Percentiles rank a stretch among this genome's conserved stretches.
phyloP scores from a whole-genome alignment of 1,140 invertebrate species.

The Phenacoccus solenopsis region DNA sequence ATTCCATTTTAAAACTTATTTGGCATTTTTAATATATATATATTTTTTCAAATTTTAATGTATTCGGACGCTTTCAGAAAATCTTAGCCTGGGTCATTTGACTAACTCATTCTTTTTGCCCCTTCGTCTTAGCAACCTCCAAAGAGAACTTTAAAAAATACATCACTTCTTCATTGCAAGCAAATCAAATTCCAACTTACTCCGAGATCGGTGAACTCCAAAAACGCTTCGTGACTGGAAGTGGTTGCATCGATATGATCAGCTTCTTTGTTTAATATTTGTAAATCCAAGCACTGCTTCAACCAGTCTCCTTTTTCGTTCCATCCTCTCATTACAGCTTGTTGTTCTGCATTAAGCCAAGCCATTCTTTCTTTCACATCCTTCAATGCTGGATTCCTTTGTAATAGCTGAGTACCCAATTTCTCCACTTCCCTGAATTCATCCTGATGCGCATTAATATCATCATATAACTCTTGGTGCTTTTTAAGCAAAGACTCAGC shows the following conservation, averaged over 20 bases:
- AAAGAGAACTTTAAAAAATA: no score
- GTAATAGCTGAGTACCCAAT: conserved; percentile 57
- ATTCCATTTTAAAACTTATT: no score
- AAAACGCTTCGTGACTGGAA: conserved; percentile 82
- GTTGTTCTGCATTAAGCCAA: conserved; percentile 58
- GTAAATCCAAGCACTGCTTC: conserved; percentile 70
- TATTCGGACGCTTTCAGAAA: no score
- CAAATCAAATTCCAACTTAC: no score
- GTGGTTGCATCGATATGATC: conserved; percentile 94
- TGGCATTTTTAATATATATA: no score
- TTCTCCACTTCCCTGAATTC: conserved; percentile 68
- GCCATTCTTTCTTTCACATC: conserved; percentile 62
- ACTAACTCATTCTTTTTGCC: no score
- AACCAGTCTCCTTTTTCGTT: conserved; percentile 68
- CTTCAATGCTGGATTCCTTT: conserved; percentile 49
- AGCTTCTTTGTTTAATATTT: conserved; percentile 88
- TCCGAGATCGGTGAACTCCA: conserved; percentile 78
- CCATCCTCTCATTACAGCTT: conserved; percentile 63
- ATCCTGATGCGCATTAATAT: conserved; percentile 80
- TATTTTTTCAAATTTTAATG: no score
- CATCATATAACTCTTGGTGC: conserved; percentile 79
- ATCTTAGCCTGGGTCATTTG: no score
- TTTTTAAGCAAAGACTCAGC: conserved; percentile 83
- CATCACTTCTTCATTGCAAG: no score
- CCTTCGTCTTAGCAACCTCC: no score